Evolutionary conservation across 2,888 invertebrate genomes (phyloP), one percentile per base, ranked within the genome.

Genomic region (Gymnocheta viridis): DNA sequence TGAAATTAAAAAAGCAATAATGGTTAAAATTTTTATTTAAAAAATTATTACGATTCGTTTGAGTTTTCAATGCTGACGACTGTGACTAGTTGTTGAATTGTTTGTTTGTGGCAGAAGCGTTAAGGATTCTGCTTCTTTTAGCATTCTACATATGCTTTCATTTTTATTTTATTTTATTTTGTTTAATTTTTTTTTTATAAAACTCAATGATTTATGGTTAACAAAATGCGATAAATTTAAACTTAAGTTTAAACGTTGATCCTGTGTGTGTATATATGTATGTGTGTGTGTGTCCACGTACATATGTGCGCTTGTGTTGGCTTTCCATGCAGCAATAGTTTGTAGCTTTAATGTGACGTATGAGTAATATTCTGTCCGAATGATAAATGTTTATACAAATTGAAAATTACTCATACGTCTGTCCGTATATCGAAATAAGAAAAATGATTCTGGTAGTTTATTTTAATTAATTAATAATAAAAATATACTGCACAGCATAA

Each of bases 151-250:
- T 47, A 29, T 22, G 0, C 4, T 14, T 58, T 19, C 10, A 22
- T 41, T 51, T 22, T 0, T 35, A 14, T 14, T 17, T 44, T 32
- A 35, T 12, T 54, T n/a, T 27, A 10, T 22, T 24, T 49, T 6
- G 24, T 35, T 24, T 22, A 3, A 19, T 58, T 19, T 19, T 32
- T 32, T 17, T 32, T 35, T 14, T 29, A 60, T 19, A 58, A 67
- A 77, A 60, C 17, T 38, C 38, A 49, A 62, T 78, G 70, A 78
- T 78, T 78, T 78, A 78, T 78, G 69, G 76, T 66, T 51, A 47
- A 60, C 19, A 69, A 78, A 78, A 69, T 78, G 41, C 27, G 49
- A 70, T 78, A 70, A 51, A 78, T 78, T 67, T 70, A 38, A 67
- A 58, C 58, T 56, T 66, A 49, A 32, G 14, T 10, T n/a, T 27